phyloP scores from a whole-genome alignment of 2,113 vertebrate species.

The Ciconia maguari region DNA sequence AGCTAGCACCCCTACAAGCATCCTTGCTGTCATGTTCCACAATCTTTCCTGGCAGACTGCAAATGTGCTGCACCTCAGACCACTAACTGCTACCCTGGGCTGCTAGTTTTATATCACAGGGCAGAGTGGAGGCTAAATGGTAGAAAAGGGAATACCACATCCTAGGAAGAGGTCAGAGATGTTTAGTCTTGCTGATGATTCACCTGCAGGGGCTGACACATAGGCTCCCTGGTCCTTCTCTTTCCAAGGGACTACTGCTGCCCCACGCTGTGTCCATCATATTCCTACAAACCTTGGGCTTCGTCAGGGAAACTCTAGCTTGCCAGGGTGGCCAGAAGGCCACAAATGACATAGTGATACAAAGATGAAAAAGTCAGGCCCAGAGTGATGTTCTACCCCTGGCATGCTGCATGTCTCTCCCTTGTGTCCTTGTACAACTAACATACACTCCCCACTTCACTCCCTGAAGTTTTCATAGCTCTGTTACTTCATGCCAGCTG shows the following conservation, averaged over 20 bases:
- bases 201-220: background rate
- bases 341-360: background rate
- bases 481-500: background rate
- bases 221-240: background rate
- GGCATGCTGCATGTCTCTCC: background rate
- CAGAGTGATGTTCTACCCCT: rapidly evolving
- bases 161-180: background rate
- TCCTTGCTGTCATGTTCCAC: background rate
- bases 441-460: background rate
- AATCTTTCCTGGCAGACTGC: background rate
- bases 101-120: background rate
- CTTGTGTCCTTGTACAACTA: background rate
- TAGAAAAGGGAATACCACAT: background rate
- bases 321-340: background rate
- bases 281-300: background rate
- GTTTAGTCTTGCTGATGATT: background rate
- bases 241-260: background rate
- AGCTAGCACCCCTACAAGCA: background rate
- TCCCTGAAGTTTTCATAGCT: background rate
- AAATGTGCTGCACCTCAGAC: background rate
- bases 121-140: background rate
- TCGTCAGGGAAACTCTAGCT: background rate
- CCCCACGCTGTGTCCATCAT: no score
- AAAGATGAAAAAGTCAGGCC: background rate
- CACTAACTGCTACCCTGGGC: background rate